These are phyloP conservation scores for Limenitis camilla DNA, from an alignment of 2,888 invertebrate species.

Conservation along the genomic window DNA sequence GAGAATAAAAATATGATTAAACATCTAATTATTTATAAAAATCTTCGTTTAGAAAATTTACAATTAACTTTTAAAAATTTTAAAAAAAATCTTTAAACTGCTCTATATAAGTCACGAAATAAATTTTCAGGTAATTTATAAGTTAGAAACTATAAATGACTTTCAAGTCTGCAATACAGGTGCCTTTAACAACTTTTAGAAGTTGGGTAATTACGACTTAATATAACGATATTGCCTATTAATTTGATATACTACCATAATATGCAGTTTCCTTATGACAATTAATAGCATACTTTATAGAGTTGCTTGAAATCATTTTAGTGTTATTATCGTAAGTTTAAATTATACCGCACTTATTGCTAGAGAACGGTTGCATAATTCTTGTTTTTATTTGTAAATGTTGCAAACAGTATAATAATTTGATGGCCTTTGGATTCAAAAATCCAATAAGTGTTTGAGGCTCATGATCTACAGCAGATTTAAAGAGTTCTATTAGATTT, in stretches of 20 bases:
- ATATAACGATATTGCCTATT: slow-evolving; percentile 14
- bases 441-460: no score
- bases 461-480: no score
- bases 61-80: no score
- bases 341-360: background rate
- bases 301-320: slow-evolving; percentile 1
- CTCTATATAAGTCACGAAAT: slow-evolving; percentile 5
- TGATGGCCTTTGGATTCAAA: no score
- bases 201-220: slow-evolving; percentile 11
- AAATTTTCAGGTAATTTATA: slow-evolving; percentile 9
- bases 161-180: slow-evolving; percentile 11
- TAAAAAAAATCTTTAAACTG: background rate
- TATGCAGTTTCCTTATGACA: slow-evolving; percentile 3
- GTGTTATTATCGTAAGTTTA: background rate
- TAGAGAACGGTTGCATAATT: no score
- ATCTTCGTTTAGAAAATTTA: no score
- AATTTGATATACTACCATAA: slow-evolving; percentile 11
- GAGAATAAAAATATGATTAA: no score
- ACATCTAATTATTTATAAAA: no score
- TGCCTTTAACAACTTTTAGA: slow-evolving; percentile 14
- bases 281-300: background rate
- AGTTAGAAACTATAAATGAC: slow-evolving; percentile 7
- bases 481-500: no score
- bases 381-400: no score
- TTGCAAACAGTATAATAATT: no score